Evolutionary conservation across 2,113 vertebrate species (phyloP).

Genomic region (Pelvicachromis taeniatus): DNA sequence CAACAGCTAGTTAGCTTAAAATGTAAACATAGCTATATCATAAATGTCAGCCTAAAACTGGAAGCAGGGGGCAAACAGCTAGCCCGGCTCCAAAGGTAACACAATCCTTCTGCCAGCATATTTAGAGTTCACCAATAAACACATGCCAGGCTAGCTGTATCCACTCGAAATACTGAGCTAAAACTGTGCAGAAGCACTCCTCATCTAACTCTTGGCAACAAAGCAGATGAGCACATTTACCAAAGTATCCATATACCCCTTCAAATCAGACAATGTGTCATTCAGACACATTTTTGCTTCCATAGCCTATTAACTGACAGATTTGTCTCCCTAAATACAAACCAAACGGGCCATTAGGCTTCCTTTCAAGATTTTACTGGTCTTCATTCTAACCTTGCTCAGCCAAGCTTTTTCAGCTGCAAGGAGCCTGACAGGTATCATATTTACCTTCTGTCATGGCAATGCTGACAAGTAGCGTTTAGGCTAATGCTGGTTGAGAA

Average conservation of each 20-base stretch:
- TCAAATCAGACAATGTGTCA: not conserved
- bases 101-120: not conserved
- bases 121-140: not conserved
- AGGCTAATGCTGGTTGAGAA: not conserved
- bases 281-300: conserved; percentile 21
- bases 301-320: not conserved
- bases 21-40: not conserved
- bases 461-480: not conserved
- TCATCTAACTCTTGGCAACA: not conserved
- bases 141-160: not conserved
- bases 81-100: not conserved
- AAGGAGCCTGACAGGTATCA: conserved; percentile 1
- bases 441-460: conserved; percentile 39
- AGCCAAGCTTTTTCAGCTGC: not conserved
- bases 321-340: conserved; percentile 10
- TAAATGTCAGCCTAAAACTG: not conserved
- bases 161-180: not conserved
- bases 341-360: conserved; percentile 14
- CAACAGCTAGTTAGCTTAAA: not conserved
- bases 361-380: not conserved
- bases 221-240: not conserved
- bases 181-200: not conserved
- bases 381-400: not conserved
- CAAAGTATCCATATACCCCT: not conserved
- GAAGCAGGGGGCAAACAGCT: not conserved